phyloP scores from a whole-genome alignment of 2,888 invertebrate species.

The Brassicogethes aeneus region DNA sequence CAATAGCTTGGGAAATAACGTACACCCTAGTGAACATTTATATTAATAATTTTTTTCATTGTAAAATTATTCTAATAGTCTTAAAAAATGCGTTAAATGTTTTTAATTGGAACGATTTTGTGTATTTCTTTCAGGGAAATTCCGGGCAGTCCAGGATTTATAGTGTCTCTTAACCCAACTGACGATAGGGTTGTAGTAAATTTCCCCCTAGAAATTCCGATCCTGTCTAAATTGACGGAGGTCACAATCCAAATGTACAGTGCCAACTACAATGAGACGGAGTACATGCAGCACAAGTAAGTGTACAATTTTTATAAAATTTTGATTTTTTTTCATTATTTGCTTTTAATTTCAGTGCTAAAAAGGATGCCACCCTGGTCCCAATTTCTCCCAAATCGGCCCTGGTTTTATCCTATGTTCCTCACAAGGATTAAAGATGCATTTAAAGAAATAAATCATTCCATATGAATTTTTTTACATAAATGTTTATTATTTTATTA shows the following conservation, averaged over 20 bases:
- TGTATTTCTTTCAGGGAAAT: constrained; percentile 53
- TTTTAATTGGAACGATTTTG: too few species aligned
- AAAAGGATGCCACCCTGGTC: constrained; percentile 47
- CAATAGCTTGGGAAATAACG: too few species aligned
- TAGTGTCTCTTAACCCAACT: constrained; percentile 62
- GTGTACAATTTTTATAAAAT: constrained; percentile 17
- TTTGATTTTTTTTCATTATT: too few species aligned
- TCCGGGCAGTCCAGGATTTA: constrained; percentile 65
- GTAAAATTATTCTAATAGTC: too few species aligned
- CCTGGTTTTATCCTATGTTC: constrained; percentile 62
- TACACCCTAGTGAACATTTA: too few species aligned
- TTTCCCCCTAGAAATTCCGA: constrained; percentile 40
- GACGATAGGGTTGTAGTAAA: constrained; percentile 44
- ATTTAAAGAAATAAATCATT: too few species aligned
- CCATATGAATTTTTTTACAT: too few species aligned
- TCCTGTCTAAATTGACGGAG: constrained; percentile 47
- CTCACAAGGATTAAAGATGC: constrained; percentile 40
- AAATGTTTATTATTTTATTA: too few species aligned
- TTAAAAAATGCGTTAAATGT: too few species aligned
- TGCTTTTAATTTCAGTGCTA: too few species aligned
- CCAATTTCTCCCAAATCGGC: constrained; percentile 54
- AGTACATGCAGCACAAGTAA: constrained; percentile 40
- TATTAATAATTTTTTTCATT: too few species aligned
- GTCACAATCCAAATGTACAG: constrained; percentile 54
- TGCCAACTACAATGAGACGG: constrained; percentile 41